Evolutionary conservation across 1,140 invertebrate genomes (phyloP).

Genomic region (Octopus sinensis): DNA sequence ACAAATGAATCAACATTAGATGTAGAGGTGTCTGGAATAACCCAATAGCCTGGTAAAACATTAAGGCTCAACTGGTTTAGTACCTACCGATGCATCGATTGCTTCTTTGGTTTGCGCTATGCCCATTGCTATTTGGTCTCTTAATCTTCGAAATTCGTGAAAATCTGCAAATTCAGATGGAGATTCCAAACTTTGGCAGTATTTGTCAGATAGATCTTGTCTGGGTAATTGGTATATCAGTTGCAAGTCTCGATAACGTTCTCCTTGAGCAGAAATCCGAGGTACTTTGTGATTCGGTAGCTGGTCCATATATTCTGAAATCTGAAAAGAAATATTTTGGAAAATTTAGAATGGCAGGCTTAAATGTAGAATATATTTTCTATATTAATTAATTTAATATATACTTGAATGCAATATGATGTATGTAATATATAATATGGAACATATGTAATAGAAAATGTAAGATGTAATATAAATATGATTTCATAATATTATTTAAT

Average conservation of each 20-base stretch:
- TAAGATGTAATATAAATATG: too few species aligned
- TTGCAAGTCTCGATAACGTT: slow-evolving; percentile 85
- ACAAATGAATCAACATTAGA: too few species aligned
- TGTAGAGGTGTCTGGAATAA: too few species aligned
- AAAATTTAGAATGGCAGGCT: too few species aligned
- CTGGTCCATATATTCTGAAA: slow-evolving; percentile 93
- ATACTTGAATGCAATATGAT: too few species aligned
- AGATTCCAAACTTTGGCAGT: slow-evolving; percentile 84
- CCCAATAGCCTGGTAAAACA: too few species aligned
- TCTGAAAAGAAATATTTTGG: slow-evolving; percentile 64
- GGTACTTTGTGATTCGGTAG: slow-evolving; percentile 96
- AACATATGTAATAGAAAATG: too few species aligned
- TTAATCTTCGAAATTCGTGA: slow-evolving; percentile 82
- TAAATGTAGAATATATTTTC: too few species aligned
- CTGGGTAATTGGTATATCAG: slow-evolving; percentile 86
- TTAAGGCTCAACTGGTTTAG: not conserved
- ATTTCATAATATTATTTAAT: too few species aligned
- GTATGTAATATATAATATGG: too few species aligned
- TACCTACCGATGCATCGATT: slow-evolving; percentile 28
- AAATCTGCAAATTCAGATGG: slow-evolving; percentile 86
- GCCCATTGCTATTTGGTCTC: slow-evolving; percentile 90
- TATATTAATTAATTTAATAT: too few species aligned
- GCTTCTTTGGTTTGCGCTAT: slow-evolving; percentile 73
- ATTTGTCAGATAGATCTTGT: slow-evolving; percentile 84
- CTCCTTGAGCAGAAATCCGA: slow-evolving; percentile 89